phyloP scores from a whole-genome alignment of 2,113 vertebrate genomes.

The Corythornis vintsioides region DNA sequence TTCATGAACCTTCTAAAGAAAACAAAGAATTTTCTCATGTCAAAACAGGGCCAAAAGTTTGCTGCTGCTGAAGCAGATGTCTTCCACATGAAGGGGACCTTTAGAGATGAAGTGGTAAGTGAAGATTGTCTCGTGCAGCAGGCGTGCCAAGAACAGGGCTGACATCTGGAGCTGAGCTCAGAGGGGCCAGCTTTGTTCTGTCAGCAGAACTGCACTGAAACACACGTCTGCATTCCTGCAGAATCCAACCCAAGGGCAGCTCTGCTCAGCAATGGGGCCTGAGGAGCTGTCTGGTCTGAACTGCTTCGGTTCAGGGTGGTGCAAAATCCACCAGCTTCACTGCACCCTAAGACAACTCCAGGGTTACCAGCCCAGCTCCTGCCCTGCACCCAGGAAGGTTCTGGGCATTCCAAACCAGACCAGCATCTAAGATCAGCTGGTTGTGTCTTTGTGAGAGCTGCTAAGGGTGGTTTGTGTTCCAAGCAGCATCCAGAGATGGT shows the following conservation, averaged over 20 bases:
- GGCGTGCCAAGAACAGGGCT: neutral
- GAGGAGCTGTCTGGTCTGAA: neutral
- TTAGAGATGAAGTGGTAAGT: neutral
- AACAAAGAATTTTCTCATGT: neutral
- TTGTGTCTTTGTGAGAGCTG: neutral
- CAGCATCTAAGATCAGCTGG: rapidly evolving
- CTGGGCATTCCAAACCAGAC: neutral
- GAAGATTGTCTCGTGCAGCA: neutral
- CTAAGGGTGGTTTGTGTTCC: rapidly evolving
- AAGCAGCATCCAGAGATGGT: neutral
- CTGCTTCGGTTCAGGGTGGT: neutral
- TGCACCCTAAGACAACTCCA: neutral
- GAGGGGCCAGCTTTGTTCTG: neutral
- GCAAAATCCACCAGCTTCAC: neutral
- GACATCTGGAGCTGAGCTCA: neutral
- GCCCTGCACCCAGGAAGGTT: neutral
- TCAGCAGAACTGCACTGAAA: neutral
- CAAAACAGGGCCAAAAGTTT: neutral
- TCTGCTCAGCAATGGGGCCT: neutral
- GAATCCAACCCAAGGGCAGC: neutral
- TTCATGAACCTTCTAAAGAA: neutral
- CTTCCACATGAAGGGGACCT: neutral
- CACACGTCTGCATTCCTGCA: neutral
- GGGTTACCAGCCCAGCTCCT: neutral
- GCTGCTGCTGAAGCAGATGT: neutral